These are phyloP conservation scores for Drosophila grimshawi DNA, from an alignment of 1,140 invertebrate species.

Conservation along the genomic window DNA sequence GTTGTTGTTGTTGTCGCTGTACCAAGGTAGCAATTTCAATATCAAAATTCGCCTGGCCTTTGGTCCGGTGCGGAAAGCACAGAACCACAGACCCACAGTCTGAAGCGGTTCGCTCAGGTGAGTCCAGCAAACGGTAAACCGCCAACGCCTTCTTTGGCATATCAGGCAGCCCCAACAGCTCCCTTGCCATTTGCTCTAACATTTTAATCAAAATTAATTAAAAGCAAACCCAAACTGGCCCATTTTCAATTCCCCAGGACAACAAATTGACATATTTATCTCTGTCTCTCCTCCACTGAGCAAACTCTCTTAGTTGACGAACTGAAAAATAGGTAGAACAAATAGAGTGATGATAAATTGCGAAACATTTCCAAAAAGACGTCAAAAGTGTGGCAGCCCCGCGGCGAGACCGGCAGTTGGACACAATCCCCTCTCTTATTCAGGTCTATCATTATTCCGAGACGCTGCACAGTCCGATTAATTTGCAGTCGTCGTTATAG, in stretches of 20 bases:
- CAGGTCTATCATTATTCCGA: slow-evolving; percentile 53
- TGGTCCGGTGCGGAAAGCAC: slow-evolving; percentile 63
- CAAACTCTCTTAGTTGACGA: slow-evolving; percentile 40
- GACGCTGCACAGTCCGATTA: slow-evolving; percentile 62
- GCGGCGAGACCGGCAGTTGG: slow-evolving; percentile 26
- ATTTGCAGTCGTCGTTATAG: slow-evolving; percentile 52
- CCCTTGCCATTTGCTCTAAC: slow-evolving; percentile 45
- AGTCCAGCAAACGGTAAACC: slow-evolving; percentile 72
- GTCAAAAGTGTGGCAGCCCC: slow-evolving; percentile 69
- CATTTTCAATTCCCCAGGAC: slow-evolving; percentile 27
- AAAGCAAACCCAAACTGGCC: slow-evolving; percentile 62
- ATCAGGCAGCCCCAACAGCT: slow-evolving; percentile 54
- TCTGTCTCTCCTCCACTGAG: not conserved
- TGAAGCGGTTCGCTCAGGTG: slow-evolving; percentile 57
- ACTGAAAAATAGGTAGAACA: slow-evolving; percentile 56
- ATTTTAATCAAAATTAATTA: slow-evolving; percentile 81
- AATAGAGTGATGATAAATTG: slow-evolving; percentile 63
- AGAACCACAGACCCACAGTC: slow-evolving; percentile 19
- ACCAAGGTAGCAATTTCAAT: slow-evolving; percentile 81
- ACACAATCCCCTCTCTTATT: slow-evolving; percentile 10
- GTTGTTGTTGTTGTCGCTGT: slow-evolving; percentile 16
- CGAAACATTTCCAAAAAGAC: slow-evolving; percentile 68
- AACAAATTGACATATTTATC: slow-evolving; percentile 61
- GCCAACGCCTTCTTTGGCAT: slow-evolving; percentile 77
- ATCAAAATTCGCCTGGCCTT: slow-evolving; percentile 77